Evolutionary conservation across 2,113 vertebrate genomes (phyloP), one percentile per base, ranked within the genome.

Genomic region (Paradisaea rubra): DNA sequence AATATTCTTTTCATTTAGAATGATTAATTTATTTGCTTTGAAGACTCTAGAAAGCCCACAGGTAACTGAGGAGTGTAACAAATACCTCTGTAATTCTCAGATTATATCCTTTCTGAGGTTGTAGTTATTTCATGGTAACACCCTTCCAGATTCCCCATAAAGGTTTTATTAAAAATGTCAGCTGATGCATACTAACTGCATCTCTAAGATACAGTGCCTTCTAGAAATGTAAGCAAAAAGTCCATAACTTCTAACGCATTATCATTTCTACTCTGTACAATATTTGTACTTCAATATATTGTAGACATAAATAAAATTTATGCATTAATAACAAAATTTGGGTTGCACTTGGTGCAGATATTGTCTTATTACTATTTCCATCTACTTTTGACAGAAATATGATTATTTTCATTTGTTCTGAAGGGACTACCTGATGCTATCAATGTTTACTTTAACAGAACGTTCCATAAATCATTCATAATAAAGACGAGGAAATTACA

Each of bases 401-500:
- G 41, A 82, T 84, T 30, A 92, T 96, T 86, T 93, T 81, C 37
- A 45, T 88, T 88, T 81, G 93, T 86, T 96, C 89, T 95, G 90
- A 94, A 83, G 93, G 66, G 71, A 83, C 64, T 89, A 85, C 60
- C 27, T 90, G 59, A 91, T 82, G 61, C 74, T 94, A 96, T 94
- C 68, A 86, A 69, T 74, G 76, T 92, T 97, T 92, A 84, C 81
- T 65, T 92, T 76, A 91, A 81, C 92, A 95, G 82, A 94, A 93
- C 81, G 77, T 93, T 94, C 63, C 81, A 87, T 91, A 95, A 83
- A 90, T 94, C 83, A 82, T 82, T 80, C 52, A 64, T 66, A 95
- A 85, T 73, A 94, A 82, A 80, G 37, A 39, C 3, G 8, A 92
- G 61, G 76, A 97, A 97, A 97, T 93, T 92, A 91, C 82, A 94